These are phyloP conservation scores for Scomber japonicus DNA, from an alignment of 2,113 vertebrate genomes.

Conservation along the genomic window DNA sequence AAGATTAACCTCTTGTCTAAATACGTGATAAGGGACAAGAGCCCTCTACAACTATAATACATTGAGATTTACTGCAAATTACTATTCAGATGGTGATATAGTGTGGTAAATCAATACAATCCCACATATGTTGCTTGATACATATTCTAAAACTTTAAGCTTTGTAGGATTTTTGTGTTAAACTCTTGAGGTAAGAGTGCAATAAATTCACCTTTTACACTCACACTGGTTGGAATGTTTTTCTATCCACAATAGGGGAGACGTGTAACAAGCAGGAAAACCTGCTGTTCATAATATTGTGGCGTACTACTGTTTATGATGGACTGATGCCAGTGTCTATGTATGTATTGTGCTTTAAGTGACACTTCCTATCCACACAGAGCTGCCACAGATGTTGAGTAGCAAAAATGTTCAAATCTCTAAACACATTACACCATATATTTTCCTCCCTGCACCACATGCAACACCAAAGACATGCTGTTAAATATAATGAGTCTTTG, in stretches of 20 bases:
- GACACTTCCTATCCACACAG: not conserved
- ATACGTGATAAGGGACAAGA: not conserved
- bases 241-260: not conserved
- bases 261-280: not conserved
- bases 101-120: not conserved
- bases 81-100: not conserved
- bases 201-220: not conserved
- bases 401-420: not conserved
- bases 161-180: not conserved
- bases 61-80: not conserved
- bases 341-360: too few species aligned
- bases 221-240: not conserved
- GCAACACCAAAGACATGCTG: not conserved
- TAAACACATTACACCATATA: not conserved
- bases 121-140: not conserved
- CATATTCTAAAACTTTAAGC: not conserved
- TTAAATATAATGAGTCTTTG: not conserved
- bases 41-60: too few species aligned
- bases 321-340: not conserved
- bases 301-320: not conserved
- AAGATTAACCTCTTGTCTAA: not conserved
- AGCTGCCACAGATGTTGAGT: not conserved
- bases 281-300: not conserved
- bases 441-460: not conserved
- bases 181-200: not conserved